Conservation (phyloP, 2,888 invertebrate genomes). For the Eilema depressum region DNA sequence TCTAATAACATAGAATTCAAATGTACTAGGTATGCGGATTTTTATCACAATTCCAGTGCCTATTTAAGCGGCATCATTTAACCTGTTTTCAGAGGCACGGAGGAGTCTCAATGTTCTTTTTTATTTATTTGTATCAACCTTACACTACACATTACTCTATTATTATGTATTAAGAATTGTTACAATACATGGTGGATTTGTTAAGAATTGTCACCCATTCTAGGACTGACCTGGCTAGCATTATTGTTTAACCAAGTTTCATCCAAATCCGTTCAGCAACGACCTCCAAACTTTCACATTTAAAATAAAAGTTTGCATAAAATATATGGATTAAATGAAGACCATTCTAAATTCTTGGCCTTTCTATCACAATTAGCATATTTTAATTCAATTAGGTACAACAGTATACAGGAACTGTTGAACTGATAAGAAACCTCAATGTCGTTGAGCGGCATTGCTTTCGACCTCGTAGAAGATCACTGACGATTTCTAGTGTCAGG, state of each 20-base stretch:
- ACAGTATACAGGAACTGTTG: background rate
- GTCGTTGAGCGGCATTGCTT: background rate
- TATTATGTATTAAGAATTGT: too few relatives aligned
- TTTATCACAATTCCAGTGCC: too few relatives aligned
- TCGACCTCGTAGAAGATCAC: background rate
- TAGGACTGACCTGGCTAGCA: too few relatives aligned
- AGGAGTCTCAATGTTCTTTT: too few relatives aligned
- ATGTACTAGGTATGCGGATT: too few relatives aligned
- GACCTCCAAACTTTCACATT: background rate
- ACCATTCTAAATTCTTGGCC: background rate
- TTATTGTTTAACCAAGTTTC: background rate
- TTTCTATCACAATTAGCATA: background rate
- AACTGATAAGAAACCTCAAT: constrained; percentile 1
- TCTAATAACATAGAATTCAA: too few relatives aligned
- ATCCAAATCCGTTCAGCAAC: background rate
- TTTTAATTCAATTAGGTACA: background rate
- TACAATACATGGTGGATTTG: too few relatives aligned
- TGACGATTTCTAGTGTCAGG: constrained; percentile 2
- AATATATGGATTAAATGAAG: background rate
- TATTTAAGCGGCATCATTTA: too few relatives aligned
- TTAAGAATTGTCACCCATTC: too few relatives aligned
- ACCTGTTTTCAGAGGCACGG: too few relatives aligned
- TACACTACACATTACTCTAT: too few relatives aligned
- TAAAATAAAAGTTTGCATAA: background rate
- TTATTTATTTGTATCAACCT: too few relatives aligned